phyloP scores from a whole-genome alignment of 2,113 vertebrate species.

The Tenebrosternarchus preto region DNA sequence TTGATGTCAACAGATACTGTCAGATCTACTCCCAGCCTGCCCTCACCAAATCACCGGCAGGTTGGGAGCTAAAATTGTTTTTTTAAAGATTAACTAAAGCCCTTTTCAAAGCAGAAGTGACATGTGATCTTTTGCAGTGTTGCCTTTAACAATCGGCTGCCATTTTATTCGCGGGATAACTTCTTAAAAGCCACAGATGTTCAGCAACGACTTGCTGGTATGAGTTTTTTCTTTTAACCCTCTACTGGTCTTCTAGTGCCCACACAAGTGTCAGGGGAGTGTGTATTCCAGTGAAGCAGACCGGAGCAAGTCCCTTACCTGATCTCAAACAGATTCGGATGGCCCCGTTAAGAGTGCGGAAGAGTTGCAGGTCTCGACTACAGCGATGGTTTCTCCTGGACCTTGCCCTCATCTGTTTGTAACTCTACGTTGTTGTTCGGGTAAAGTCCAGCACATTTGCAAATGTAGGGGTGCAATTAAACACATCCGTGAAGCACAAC shows the following conservation, averaged over 20 bases:
- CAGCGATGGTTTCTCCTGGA: too few species aligned
- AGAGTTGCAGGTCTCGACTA: too few species aligned
- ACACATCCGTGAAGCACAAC: too few species aligned
- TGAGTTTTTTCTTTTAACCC: too few species aligned
- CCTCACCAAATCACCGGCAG: constrained; percentile 23
- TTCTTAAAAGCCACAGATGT: not conserved
- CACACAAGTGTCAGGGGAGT: not conserved
- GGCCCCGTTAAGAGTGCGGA: too few species aligned
- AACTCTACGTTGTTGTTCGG: too few species aligned
- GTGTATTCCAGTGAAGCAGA: too few species aligned
- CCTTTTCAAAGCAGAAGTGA: not conserved
- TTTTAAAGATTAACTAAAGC: constrained; percentile 39
- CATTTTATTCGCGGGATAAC: not conserved
- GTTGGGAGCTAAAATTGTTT: constrained; percentile 35
- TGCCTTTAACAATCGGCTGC: not conserved
- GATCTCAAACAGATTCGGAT: too few species aligned
- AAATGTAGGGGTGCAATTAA: too few species aligned
- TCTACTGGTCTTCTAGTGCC: not conserved
- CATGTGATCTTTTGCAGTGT: not conserved
- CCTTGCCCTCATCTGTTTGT: too few species aligned
- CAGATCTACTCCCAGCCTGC: constrained; percentile 19
- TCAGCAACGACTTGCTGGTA: not conserved
- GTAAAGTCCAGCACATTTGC: too few species aligned
- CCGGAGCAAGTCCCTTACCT: too few species aligned
- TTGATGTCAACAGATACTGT: constrained; percentile 38